Base-by-base conservation (phyloP, 2,888 invertebrate species). In the Coenonympha glycerion region DNA sequence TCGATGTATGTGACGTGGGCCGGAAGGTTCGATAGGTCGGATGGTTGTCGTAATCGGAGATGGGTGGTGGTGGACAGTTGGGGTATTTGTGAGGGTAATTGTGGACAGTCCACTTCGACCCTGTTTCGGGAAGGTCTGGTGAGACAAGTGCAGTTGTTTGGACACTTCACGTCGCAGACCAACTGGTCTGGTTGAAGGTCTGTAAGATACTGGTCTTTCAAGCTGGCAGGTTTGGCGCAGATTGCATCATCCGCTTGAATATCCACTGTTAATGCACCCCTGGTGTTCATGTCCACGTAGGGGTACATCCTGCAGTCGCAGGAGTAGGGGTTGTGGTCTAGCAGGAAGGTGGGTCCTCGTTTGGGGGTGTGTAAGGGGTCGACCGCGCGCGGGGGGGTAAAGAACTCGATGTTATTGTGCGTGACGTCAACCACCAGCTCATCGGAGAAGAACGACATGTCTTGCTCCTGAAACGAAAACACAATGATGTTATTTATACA, bases 271-370 rank as follows among this genome's bases (percentile, higher is more conserved):
- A 9, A 9, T 0, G 47, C 3, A 6, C 11, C 8, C 15, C 15
- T 2, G 28, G 42, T 3, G 6, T 13, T 44, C 18, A 55, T 24
- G 11, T 53, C 47, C 26, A 60, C 49, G 0, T 74, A 53, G 2
- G 48, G 26, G 31, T 64, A 70, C 0, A 75, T 39, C n/a, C 16
- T 3, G 41, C 78, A 78, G 49, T 71, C 69, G 53, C 79, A 76
- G 4, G 0, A 0, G 16, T 69, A 58, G 0, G 73, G 75, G 45
- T 78, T 78, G 40, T 63, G 6, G 9, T 62, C 65, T 0, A 78
- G 49, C 0, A 65, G 44, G 3, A 76, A 36, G 1, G 16, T 4
- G 40, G 57, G 44, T 39, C 13, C 11, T 11, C 15, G 3, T 3
- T 3, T 8, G 31, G 9, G 16, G 15, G 1, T n/a, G n/a, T n/a